These are phyloP conservation scores for Eriocheir sinensis DNA, from an alignment of 1,140 invertebrate genomes.

Conservation along the genomic window DNA sequence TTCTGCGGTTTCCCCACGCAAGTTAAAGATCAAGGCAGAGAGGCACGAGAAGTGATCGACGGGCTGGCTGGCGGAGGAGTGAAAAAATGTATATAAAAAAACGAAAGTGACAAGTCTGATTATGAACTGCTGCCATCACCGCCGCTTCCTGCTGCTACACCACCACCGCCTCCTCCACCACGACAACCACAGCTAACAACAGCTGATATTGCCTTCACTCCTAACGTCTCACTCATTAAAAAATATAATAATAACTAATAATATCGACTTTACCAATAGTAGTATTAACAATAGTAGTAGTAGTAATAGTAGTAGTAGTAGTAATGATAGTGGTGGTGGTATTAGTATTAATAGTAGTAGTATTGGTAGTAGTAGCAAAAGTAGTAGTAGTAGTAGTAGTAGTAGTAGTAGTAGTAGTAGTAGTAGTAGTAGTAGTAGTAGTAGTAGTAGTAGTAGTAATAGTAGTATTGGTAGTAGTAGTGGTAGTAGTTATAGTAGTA, in stretches of 20 bases:
- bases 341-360: too few species aligned
- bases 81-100: neutral
- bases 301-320: too few species aligned
- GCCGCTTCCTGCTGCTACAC: too few species aligned
- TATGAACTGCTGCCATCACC: neutral
- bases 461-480: too few species aligned
- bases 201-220: too few species aligned
- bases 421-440: neutral
- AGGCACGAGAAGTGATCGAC: neutral
- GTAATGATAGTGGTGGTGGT: neutral
- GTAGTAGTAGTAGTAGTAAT: slow-evolving; percentile 1
- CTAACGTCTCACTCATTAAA: too few species aligned
- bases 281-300: too few species aligned
- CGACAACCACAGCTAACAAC: too few species aligned
- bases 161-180: neutral
- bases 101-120: neutral
- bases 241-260: neutral
- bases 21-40: neutral
- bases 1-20: neutral
- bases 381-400: neutral
- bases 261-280: too few species aligned
- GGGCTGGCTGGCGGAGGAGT: neutral
- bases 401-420: neutral
- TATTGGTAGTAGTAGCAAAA: neutral
- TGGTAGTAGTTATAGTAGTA: neutral